Percentiles rank a stretch among this genome's conserved stretches.
Conservation (phyloP, 2,888 invertebrate species). For the Macropis europaea region DNA sequence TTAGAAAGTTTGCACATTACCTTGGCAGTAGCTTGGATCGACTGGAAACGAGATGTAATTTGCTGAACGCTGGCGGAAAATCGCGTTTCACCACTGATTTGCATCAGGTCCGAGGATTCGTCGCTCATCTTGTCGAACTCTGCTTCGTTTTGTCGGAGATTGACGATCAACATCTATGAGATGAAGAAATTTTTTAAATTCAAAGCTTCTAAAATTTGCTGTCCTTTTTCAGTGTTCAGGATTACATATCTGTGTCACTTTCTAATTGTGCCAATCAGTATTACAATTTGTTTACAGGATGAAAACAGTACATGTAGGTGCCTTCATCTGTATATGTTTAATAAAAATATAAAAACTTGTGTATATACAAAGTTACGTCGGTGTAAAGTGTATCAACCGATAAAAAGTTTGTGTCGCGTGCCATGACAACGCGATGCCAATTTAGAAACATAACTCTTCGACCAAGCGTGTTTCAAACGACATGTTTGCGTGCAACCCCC, state of each 20-base stretch:
- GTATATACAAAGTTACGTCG: not conserved
- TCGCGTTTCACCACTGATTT: constrained; percentile 91
- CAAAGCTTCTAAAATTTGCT: not conserved
- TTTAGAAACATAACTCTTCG: constrained; percentile 17
- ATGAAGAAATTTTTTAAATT: not conserved
- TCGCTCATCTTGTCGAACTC: constrained; percentile 93
- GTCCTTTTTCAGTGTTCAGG: too few species aligned
- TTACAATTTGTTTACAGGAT: not conserved
- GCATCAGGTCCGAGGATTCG: constrained; percentile 91
- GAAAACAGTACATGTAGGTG: not conserved
- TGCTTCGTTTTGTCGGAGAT: constrained; percentile 90
- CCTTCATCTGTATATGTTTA: not conserved
- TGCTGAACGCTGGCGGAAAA: constrained; percentile 94
- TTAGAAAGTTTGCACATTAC: constrained; percentile 69
- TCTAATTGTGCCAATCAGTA: too few species aligned
- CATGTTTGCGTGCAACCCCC: constrained; percentile 12
- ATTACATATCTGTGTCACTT: too few species aligned
- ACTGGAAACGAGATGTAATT: constrained; percentile 93
- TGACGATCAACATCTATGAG: constrained; percentile 87
- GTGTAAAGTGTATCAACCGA: constrained; percentile 5
- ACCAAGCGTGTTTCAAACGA: constrained; percentile 26
- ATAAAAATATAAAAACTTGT: too few species aligned
- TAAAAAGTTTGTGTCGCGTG: not conserved
- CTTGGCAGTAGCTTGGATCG: constrained; percentile 92
- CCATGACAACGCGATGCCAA: constrained; percentile 15